These are phyloP conservation scores for Iguana delicatissima DNA, from an alignment of 2,797 vertebrate genomes.

Conservation along the genomic window DNA sequence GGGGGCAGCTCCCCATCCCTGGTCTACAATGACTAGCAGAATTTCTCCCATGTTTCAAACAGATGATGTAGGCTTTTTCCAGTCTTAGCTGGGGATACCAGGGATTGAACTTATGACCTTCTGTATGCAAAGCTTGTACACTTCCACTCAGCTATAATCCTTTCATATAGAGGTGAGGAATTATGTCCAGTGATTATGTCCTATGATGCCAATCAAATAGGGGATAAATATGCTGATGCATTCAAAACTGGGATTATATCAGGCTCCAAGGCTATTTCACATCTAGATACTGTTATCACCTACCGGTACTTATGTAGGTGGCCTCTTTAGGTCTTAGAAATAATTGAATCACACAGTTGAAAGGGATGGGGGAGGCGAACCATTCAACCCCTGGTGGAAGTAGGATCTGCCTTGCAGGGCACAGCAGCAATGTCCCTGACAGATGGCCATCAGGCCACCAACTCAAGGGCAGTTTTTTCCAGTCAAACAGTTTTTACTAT, in stretches of 20 bases:
- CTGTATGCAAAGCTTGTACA: no score
- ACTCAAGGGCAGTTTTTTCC: background rate
- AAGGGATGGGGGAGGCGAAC: background rate
- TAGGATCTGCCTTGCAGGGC: no score
- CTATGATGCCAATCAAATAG: background rate
- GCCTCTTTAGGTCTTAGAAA: background rate
- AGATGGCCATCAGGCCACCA: background rate
- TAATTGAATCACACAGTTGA: background rate
- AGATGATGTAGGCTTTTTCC: no score
- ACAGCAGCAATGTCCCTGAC: background rate
- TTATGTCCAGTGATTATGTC: background rate
- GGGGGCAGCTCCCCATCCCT: no score
- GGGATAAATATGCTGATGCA: background rate
- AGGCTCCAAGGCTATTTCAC: background rate
- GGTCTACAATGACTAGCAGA: no score
- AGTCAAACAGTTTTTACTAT: background rate
- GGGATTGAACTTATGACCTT: no score
- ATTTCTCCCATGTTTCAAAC: no score
- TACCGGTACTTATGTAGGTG: background rate
- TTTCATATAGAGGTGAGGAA: background rate
- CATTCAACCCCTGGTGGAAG: background rate
- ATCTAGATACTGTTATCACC: background rate
- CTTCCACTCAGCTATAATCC: no score
- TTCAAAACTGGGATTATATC: background rate
- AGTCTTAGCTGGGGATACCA: no score